phyloP scores from a whole-genome alignment of 2,113 vertebrate species.

The Scytalopus superciliaris region DNA sequence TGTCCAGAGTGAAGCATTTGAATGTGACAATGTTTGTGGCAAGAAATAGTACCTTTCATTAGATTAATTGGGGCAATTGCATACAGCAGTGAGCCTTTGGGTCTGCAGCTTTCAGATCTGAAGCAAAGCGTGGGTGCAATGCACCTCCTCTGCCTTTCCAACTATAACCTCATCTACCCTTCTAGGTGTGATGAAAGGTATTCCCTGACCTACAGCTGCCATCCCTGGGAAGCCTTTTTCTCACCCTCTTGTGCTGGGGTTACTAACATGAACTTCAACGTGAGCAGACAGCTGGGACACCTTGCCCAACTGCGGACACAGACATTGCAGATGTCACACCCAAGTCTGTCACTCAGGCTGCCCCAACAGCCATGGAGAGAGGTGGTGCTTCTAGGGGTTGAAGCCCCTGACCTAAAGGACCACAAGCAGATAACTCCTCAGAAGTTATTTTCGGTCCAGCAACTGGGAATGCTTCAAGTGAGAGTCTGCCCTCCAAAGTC shows the following conservation, averaged over 20 bases:
- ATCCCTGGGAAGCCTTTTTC: rapidly evolving
- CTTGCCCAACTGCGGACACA: neutral
- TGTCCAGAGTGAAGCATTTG: neutral
- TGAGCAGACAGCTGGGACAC: neutral
- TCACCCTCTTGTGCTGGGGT: rapidly evolving
- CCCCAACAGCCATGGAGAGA: neutral
- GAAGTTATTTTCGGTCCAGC: neutral
- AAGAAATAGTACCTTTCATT: neutral
- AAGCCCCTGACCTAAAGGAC: neutral
- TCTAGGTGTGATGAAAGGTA: neutral
- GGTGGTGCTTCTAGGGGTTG: neutral
- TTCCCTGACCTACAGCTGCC: neutral
- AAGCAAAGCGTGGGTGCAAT: rapidly evolving
- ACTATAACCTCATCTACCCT: neutral
- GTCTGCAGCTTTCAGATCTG: neutral
- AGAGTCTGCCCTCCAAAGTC: neutral
- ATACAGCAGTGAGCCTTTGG: neutral
- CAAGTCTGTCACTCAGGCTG: rapidly evolving
- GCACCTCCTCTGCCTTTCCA: neutral
- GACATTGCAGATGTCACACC: neutral
- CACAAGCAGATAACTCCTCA: neutral
- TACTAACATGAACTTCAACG: rapidly evolving
- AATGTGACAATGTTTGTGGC: neutral
- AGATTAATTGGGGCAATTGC: neutral
- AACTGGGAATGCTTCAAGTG: neutral